Conservation (phyloP, 2,113 vertebrate species). For the Tetrax tetrax region DNA sequence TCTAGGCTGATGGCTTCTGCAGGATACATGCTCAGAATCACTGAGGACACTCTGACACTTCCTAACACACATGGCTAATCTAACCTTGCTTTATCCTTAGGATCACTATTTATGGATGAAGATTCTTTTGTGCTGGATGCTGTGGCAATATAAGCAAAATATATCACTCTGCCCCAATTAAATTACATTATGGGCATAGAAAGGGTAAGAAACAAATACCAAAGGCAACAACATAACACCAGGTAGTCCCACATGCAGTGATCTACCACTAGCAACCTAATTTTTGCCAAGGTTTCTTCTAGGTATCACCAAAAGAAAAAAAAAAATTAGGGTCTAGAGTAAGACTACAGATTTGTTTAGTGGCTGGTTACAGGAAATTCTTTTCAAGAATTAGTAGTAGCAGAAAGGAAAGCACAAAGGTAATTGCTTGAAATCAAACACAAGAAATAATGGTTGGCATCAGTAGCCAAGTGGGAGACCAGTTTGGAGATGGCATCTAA, state of each 20-base stretch:
- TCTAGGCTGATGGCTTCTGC: neutral
- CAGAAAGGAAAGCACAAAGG: neutral
- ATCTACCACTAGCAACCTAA: neutral
- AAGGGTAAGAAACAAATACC: neutral
- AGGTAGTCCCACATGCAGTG: neutral
- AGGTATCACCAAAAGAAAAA: neutral
- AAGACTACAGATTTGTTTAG: neutral
- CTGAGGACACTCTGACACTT: neutral
- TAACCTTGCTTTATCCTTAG: neutral
- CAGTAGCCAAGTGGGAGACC: neutral
- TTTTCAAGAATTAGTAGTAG: neutral
- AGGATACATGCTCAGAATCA: neutral
- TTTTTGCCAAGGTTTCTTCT: neutral
- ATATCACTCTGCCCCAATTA: neutral
- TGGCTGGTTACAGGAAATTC: neutral
- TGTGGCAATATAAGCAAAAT: neutral
- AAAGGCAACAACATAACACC: neutral
- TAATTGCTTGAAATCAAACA: neutral
- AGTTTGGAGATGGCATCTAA: neutral
- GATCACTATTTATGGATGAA: neutral
- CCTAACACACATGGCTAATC: neutral
- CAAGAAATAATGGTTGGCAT: neutral
- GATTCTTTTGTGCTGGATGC: rapidly evolving
- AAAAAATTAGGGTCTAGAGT: neutral
- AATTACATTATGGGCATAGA: neutral